Base-by-base conservation (phyloP, 2,797 vertebrate species). In the Pyrocephalus nanus region DNA sequence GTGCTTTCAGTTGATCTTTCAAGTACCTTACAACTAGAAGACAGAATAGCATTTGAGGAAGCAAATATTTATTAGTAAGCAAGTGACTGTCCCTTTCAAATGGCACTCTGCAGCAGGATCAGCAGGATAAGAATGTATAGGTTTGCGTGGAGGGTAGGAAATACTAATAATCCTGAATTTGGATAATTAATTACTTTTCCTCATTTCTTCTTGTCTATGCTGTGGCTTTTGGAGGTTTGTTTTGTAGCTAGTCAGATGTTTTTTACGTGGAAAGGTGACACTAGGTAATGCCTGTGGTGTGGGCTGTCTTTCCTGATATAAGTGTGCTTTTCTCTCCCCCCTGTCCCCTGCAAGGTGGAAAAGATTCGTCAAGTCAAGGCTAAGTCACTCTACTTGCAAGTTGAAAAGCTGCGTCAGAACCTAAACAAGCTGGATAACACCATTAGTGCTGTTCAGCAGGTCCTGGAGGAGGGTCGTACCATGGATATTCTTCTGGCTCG, bases 331-430 rank as follows among this genome's bases (percentile, higher is more conserved):
- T 88, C 34, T 92, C 11, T 64, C 54, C 18, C 5, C 25, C 1
- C 3, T 2, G 0, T 30, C 20, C 38, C 34, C 26, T 30, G 50
- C 6, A 96, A 99, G 99, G 98, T 99, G 85, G 99, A 99, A 97
- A 99, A 99, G 98, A 99, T 99, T 96, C 99, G 99, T 62, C 99
- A 99, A 97, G 98, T 99, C 96, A 99, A 99, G 97, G 99, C 99
- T 86, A 99, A 99, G 97, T 99, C 99, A 15, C 98, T 99, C 60
- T 99, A 99, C 97, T 98, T 99, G 96, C 99, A 99, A 97, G 99
- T 99, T 83, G 99, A 99, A 92, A 99, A 99, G 94, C 98, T 99
- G 65, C 99, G 99, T 84, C 99, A 99, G 97, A 99, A 98, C 97
- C 98, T 99, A 22, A 99, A 98, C 95, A 99, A 99, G 96, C 93